Evolutionary conservation across 1,140 invertebrate genomes (phyloP).

Genomic region (Zaprionus tsacasi): DNA sequence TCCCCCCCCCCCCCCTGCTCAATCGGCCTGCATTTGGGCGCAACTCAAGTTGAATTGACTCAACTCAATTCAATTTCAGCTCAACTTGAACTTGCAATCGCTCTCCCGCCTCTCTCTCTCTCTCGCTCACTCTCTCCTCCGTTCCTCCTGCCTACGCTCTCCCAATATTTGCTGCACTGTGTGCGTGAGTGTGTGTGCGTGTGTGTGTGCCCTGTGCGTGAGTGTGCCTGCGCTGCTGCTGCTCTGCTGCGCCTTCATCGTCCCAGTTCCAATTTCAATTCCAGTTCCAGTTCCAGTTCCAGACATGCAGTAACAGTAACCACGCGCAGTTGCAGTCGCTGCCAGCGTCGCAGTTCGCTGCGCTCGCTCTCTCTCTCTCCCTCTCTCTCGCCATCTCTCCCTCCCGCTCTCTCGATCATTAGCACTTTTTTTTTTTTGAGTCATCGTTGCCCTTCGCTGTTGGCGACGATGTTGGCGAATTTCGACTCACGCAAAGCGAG

Average conservation of each 20-base stretch:
- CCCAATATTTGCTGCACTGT: slow-evolving; percentile 19
- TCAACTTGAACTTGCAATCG: slow-evolving; percentile 20
- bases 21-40: slow-evolving; percentile 2
- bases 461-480: slow-evolving; percentile 24
- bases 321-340: slow-evolving; percentile 12
- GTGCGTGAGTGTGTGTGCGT: slow-evolving; percentile 1
- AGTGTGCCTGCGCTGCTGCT: slow-evolving; percentile 4
- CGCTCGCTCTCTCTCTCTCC: not conserved
- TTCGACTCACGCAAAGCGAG: slow-evolving; percentile 11
- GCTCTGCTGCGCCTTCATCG: slow-evolving; percentile 25
- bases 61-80: not conserved
- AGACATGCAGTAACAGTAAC: slow-evolving; percentile 21
- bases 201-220: not conserved
- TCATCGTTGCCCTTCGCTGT: slow-evolving; percentile 51
- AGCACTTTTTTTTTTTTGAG: slow-evolving; percentile 49
- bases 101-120: not conserved
- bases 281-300: slow-evolving; percentile 10
- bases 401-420: slow-evolving; percentile 36
- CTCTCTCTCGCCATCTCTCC: no score
- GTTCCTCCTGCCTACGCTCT: no score
- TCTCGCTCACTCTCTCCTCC: not conserved
- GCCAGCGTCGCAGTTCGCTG: slow-evolving; percentile 1
- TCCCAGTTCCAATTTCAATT: slow-evolving; percentile 30
- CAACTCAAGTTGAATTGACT: slow-evolving; percentile 6
- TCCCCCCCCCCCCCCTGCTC: not conserved